Percentiles rank a stretch among this genome's conserved stretches.
These are phyloP conservation scores for Subanguina moxae DNA, from an alignment of 1,140 invertebrate genomes.

Conservation along the genomic window DNA sequence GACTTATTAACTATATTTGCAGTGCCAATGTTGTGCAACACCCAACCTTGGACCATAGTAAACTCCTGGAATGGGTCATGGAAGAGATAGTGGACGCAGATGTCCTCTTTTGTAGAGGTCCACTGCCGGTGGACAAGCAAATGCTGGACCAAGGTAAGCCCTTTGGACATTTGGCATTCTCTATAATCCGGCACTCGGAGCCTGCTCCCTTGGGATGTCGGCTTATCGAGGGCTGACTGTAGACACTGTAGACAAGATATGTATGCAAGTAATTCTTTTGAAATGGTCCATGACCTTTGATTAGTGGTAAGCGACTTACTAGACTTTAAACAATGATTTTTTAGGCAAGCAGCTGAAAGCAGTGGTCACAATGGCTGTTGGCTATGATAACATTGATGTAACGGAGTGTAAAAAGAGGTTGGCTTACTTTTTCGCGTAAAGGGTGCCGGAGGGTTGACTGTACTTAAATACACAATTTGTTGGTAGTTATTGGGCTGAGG, in stretches of 20 bases:
- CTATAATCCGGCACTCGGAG: no score
- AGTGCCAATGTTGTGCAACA: conserved; percentile 1
- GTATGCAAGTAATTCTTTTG: no score
- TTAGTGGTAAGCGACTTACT: no score
- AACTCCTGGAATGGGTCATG: background rate
- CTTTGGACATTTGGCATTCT: background rate
- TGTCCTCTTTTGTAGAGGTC: background rate
- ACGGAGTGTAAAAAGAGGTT: background rate
- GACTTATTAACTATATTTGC: background rate
- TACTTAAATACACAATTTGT: no score
- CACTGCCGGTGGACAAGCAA: background rate
- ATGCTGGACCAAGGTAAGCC: background rate
- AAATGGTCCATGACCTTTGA: no score
- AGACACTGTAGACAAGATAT: no score
- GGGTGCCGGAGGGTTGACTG: no score
- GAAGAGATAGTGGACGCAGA: background rate
- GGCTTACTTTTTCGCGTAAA: no score
- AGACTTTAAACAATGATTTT: background rate
- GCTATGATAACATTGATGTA: conserved; percentile 1
- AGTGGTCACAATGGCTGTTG: conserved; percentile 2
- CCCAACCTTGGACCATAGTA: background rate
- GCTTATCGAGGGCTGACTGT: no score
- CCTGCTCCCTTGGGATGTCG: no score
- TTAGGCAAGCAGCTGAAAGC: background rate
- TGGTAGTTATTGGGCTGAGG: no score